These are phyloP conservation scores for Sarcoramphus papa DNA, from an alignment of 2,797 vertebrate species.

Conservation along the genomic window DNA sequence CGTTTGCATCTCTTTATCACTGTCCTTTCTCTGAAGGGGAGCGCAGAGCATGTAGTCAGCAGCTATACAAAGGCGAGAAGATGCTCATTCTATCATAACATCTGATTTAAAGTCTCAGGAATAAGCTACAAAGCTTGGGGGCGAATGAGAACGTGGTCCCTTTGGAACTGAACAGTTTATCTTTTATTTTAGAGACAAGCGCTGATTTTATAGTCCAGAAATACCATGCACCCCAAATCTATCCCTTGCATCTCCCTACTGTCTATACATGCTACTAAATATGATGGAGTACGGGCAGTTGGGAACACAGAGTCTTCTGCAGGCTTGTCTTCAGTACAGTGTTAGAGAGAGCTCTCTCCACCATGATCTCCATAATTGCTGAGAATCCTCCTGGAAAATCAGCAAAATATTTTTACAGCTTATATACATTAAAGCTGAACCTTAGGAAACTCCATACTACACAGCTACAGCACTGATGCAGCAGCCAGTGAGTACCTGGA, in stretches of 20 bases:
- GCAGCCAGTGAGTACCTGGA: not conserved
- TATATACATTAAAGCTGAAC: not conserved
- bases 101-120: not conserved
- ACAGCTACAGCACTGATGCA: not conserved
- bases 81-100: not conserved
- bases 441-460: not conserved
- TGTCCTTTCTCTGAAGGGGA: not conserved
- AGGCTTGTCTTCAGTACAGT: not conserved
- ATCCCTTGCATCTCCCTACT: not conserved
- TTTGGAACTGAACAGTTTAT: not conserved
- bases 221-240: not conserved
- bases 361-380: not conserved
- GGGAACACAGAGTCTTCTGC: not conserved
- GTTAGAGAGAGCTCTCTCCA: not conserved
- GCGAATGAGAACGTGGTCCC: not conserved
- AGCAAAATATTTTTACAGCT: not conserved
- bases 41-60: not conserved
- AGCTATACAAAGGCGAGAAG: not conserved
- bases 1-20: not conserved
- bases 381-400: not conserved
- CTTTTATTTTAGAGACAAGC: not conserved
- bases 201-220: not conserved
- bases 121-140: not conserved
- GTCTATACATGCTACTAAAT: not conserved
- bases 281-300: accelerated